Base-by-base conservation (phyloP, 1,140 invertebrate genomes). In the Kradibia gibbosae region DNA sequence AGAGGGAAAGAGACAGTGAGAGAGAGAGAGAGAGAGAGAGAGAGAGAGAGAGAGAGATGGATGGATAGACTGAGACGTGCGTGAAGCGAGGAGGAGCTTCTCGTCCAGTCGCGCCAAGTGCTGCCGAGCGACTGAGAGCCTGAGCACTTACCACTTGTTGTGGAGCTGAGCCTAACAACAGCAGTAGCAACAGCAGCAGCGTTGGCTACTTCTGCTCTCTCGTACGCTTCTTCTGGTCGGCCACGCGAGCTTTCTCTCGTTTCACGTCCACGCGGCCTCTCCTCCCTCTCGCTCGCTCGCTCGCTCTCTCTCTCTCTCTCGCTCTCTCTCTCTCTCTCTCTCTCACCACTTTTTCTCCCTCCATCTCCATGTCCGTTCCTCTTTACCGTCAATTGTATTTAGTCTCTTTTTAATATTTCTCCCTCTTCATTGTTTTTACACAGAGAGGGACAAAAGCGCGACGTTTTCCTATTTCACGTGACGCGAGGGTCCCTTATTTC, bases 101-200 rank as follows among this genome's bases (percentile, higher is more conserved):
- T 53, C 81, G 85, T 84, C 83, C 84, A 86, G 81, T 84, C 87
- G 86, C 85, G 85, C 85, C 87, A 86, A 90, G 84, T 85, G 87
- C 88, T 84, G 86, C 83, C 78, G 84, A 88, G 85, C 88, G 87
- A 90, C 89, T 89, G 87, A 84, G 76, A 73, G 83, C 74, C 82
- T 79, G 62, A 67, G 83, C 85, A 82, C 84, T 86, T 86, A 82
- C 81, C 77, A 74, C 78, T 80, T 75, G 83, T 80, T 80, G 81
- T 78, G 79, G 60, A 65, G 70, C 50, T 70, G 45, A 80, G 78
- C 7, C 25, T 53, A 28, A 39, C 60, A 57, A n/a, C 39, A 72
- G 36, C 78, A n/a, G 48, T 62, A 70, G 48, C 62, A 70, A 62
- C 76, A 48, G 74, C 74, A 62, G 36, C 55, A 62, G 74, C 74